Conservation (phyloP, 2,888 invertebrate species). For the Tineola bisselliella region DNA sequence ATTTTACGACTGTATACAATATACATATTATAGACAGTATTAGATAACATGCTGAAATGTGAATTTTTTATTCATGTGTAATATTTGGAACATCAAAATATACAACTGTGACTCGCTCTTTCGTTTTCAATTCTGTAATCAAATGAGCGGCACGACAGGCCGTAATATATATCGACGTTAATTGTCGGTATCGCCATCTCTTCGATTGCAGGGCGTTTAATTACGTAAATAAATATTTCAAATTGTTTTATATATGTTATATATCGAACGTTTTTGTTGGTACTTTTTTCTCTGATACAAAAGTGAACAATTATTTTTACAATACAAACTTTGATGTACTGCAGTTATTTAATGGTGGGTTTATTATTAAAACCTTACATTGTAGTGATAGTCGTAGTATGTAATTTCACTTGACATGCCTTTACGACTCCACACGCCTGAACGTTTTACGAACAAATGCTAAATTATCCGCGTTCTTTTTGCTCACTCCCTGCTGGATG, state of each 20-base stretch:
- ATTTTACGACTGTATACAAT: too few species aligned
- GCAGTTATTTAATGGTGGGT: neutral
- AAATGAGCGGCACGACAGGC: conserved; percentile 7
- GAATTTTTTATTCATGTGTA: neutral
- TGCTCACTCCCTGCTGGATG: conserved; percentile 10
- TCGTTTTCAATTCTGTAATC: conserved; percentile 11
- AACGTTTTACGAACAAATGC: conserved; percentile 42
- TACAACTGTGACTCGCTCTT: neutral
- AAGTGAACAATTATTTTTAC: neutral
- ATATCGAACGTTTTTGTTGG: conserved; percentile 12
- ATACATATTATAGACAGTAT: neutral
- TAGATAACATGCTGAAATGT: neutral
- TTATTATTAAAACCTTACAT: neutral
- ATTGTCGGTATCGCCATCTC: conserved; percentile 16
- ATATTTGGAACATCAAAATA: neutral
- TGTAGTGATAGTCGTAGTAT: conserved; percentile 11
- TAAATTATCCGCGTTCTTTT: conserved; percentile 47
- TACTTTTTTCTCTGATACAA: conserved; percentile 1
- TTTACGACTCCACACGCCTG: conserved; percentile 39
- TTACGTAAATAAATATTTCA: conserved; percentile 36
- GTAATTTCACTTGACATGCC: conserved; percentile 37
- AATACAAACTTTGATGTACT: neutral
- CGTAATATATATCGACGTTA: conserved; percentile 13
- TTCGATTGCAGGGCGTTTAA: conserved; percentile 35
- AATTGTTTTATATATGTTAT: conserved; percentile 26